Evolutionary conservation across 1,140 invertebrate genomes (phyloP), one percentile per base, ranked within the genome.

Genomic region (Calycopis cecrops): DNA sequence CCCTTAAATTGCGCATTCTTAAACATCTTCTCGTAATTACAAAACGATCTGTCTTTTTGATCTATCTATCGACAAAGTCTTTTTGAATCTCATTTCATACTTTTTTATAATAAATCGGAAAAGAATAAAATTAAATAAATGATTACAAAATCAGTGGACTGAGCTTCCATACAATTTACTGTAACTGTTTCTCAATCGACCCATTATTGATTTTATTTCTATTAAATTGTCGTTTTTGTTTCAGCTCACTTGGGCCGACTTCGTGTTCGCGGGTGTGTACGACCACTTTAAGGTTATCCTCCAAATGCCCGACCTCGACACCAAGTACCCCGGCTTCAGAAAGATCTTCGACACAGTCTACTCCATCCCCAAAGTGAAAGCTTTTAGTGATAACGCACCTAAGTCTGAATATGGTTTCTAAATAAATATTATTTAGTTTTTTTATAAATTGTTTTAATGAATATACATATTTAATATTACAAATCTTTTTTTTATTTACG

Each of bases 161-260:
- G n/a, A n/a, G n/a, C n/a, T n/a, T n/a, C n/a, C n/a, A n/a, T n/a
- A n/a, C n/a, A n/a, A n/a, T n/a, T n/a, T n/a, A n/a, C n/a, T n/a
- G 21, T 9, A 48, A 34, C 18, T 49, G 35, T 34, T 37, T 9
- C 34, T 59, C 21, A 3, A 28, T 28, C 21, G 21, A 28, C 21
- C 2, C 2, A 6, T 3, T 28, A 3, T 28, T 2, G 6, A 3
- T 28, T 28, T 89, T 35, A 78, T 87, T 62, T 79, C 90, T 69
- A 88, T 92, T 61, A 90, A 91, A 89, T 91, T 93, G 28, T 9
- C 2, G 18, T 62, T 35, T 72, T 60, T 70, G 55, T 89, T 90
- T 14, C 83, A 92, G 91, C 83, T 92, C 34, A 91, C 91, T 16
- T 92, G 91, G 91, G 89, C 88, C 4, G 91, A 92, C 60, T 90